These are phyloP conservation scores for Monopterus albus DNA, from an alignment of 2,113 vertebrate genomes.

Conservation along the genomic window DNA sequence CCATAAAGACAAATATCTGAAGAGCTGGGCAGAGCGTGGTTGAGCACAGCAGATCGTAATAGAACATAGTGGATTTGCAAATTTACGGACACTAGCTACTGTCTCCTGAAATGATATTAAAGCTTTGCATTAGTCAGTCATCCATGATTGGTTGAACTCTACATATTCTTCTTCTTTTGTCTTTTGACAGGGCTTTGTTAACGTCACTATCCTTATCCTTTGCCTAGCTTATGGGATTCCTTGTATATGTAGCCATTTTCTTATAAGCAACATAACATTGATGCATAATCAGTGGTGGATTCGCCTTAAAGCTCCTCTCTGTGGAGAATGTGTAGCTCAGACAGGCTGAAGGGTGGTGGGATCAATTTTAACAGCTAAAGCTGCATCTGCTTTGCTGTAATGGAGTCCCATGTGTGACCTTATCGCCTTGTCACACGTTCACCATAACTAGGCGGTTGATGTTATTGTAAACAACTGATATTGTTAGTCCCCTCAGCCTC, in stretches of 20 bases:
- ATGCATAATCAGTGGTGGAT: neutral
- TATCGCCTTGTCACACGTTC: constrained; percentile 70
- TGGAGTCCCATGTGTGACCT: constrained; percentile 75
- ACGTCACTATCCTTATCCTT: too few species aligned
- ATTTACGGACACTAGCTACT: too few species aligned
- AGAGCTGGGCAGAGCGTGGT: too few species aligned
- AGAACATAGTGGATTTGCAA: too few species aligned
- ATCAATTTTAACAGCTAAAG: constrained; percentile 64
- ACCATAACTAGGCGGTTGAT: constrained; percentile 68
- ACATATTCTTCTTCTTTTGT: too few species aligned
- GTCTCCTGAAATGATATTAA: too few species aligned
- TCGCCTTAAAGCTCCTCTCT: constrained; percentile 10
- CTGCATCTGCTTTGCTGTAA: constrained; percentile 63
- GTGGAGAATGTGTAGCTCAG: constrained; percentile 17
- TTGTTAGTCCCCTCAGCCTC: constrained; percentile 69
- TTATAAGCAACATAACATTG: neutral
- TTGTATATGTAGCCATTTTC: neutral
- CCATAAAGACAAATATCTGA: too few species aligned
- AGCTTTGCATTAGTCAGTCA: too few species aligned
- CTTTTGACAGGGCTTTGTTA: too few species aligned
- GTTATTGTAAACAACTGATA: constrained; percentile 77
- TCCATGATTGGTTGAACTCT: too few species aligned
- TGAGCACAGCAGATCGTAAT: too few species aligned
- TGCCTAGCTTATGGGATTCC: neutral
- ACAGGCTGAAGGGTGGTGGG: constrained; percentile 27